Percentiles rank a stretch among this genome's conserved stretches.
Evolutionary conservation across 2,113 vertebrate species (phyloP).

Genomic region (Triplophysa dalaica): DNA sequence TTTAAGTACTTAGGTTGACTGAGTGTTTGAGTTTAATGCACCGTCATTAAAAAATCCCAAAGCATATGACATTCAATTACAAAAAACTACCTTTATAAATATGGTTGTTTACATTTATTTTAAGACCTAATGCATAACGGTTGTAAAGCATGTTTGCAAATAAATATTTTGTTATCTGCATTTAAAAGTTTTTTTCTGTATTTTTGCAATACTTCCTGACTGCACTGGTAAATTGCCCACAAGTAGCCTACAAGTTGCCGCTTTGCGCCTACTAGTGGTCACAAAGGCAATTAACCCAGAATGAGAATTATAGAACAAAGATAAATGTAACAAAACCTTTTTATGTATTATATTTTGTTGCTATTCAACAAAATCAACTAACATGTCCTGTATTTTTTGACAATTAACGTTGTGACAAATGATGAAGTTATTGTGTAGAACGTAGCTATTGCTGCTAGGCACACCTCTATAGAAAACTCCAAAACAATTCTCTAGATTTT

Average conservation of each 20-base stretch:
- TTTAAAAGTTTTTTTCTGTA: constrained; percentile 5
- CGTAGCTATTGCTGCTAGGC: too few species aligned
- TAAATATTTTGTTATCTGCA: constrained; percentile 61
- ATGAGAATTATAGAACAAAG: background rate
- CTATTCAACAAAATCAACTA: too few species aligned
- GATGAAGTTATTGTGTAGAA: too few species aligned
- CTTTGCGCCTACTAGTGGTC: background rate
- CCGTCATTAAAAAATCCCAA: constrained; percentile 50
- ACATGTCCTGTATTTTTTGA: too few species aligned
- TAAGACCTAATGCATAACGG: constrained; percentile 51
- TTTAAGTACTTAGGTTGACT: constrained; percentile 51
- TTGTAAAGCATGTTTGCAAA: constrained; percentile 64
- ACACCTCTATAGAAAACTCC: too few species aligned
- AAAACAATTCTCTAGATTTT: too few species aligned
- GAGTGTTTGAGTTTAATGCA: constrained; percentile 60
- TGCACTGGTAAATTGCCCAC: background rate
- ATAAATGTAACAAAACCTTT: too few species aligned
- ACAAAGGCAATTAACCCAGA: background rate
- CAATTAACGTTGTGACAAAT: too few species aligned
- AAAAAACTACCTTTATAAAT: constrained; percentile 56
- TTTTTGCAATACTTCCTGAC: background rate
- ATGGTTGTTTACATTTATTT: constrained; percentile 51
- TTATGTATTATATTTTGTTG: too few species aligned
- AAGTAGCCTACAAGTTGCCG: background rate
- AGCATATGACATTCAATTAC: constrained; percentile 59